A percentile compares a stretch with the other conserved stretches of the same genome.
These are phyloP conservation scores for Syrrhaptes paradoxus DNA, from an alignment of 2,113 vertebrate species.

Conservation along the genomic window DNA sequence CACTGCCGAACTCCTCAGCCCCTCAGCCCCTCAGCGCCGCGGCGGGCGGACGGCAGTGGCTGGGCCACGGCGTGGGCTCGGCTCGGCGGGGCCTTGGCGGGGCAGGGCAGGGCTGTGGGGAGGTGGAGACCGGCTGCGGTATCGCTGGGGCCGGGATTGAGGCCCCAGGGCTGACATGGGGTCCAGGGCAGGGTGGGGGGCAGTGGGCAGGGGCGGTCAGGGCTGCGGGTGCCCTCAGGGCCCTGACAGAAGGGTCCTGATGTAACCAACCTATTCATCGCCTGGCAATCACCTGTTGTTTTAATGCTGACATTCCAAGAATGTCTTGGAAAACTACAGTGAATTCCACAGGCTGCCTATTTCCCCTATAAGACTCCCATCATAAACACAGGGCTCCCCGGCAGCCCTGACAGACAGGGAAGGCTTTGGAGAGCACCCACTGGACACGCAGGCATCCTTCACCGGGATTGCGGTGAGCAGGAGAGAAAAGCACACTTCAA, in stretches of 20 bases:
- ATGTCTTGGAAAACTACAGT: not conserved
- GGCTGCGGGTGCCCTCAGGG: not conserved
- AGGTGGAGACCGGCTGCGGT: not conserved
- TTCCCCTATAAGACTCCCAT: accelerated
- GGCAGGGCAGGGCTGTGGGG: not conserved
- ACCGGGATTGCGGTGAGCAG: accelerated
- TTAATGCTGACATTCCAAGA: not conserved
- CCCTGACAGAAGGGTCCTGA: not conserved
- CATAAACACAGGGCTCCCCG: not conserved
- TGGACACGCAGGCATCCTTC: not conserved
- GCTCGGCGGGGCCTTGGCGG: not conserved
- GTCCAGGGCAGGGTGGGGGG: not conserved
- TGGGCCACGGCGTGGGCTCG: not conserved
- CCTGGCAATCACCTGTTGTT: not conserved
- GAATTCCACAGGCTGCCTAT: not conserved
- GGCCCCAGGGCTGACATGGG: accelerated
- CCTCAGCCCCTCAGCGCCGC: not conserved
- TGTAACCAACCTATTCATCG: accelerated
- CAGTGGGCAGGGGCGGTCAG: not conserved
- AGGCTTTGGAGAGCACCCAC: accelerated
- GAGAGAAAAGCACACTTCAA: not conserved
- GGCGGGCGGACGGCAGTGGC: not conserved
- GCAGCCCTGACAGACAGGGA: not conserved
- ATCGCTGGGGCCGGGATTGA: not conserved
- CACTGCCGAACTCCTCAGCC: not conserved